phyloP scores from a whole-genome alignment of 2,797 vertebrate species.

The Sternarchorhynchus goeldii region DNA sequence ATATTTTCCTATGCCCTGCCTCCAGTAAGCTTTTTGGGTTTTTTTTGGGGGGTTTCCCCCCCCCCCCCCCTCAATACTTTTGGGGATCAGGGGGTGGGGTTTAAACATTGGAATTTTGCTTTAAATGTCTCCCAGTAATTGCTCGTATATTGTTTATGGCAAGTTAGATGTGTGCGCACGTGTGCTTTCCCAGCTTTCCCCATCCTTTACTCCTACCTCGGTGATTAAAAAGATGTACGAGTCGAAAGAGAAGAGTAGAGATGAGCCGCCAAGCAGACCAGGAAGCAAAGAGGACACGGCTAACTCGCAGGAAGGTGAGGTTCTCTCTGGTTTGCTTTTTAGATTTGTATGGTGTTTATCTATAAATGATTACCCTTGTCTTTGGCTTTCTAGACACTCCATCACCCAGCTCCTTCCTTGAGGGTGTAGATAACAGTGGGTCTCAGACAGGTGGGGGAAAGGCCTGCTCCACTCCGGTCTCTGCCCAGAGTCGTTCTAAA shows the following conservation, averaged over 20 bases:
- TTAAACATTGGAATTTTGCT: too few species aligned
- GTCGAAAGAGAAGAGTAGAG: conserved; percentile 94
- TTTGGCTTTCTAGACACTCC: conserved; percentile 63
- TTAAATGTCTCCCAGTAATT: not conserved
- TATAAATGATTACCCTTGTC: conserved; percentile 5
- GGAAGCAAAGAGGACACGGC: conserved; percentile 83
- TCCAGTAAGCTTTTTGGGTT: too few species aligned
- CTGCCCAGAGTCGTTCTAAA: conserved; percentile 81
- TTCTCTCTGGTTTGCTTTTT: not conserved
- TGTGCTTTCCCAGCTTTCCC: conserved; percentile 80
- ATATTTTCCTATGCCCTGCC: not conserved
- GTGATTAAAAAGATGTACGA: conserved; percentile 99
- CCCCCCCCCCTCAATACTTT: not conserved
- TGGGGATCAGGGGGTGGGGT: too few species aligned
- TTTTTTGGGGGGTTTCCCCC: too few species aligned
- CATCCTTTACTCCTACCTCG: conserved; percentile 97
- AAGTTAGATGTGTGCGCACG: not conserved
- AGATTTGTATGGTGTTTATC: not conserved
- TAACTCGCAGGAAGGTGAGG: conserved; percentile 82
- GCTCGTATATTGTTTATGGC: not conserved
- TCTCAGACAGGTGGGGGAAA: conserved; percentile 67
- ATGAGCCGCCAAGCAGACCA: conserved; percentile 79
- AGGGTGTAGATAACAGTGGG: conserved; percentile 64
- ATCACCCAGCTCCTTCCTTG: conserved; percentile 70
- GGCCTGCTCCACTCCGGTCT: conserved; percentile 79